These are phyloP conservation scores for Oryctolagus cuniculus DNA, from an alignment of 2,113 vertebrate genomes.

Conservation along the genomic window DNA sequence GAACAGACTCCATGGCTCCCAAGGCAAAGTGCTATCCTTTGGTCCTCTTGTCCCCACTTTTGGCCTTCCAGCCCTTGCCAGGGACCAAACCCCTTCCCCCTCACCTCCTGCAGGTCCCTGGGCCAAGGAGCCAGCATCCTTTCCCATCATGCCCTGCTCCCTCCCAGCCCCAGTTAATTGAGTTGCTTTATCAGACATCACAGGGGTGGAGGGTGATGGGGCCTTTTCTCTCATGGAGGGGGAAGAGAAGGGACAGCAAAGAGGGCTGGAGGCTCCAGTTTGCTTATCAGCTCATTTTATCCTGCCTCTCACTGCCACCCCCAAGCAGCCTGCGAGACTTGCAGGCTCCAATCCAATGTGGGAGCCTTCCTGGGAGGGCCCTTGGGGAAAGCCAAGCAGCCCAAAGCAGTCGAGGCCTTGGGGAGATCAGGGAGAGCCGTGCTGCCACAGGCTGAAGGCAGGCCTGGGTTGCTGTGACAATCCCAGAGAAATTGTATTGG, in stretches of 20 bases:
- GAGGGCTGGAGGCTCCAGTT: neutral
- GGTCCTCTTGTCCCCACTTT: neutral
- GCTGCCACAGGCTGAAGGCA: neutral
- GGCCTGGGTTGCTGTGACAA: neutral
- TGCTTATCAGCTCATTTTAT: conserved; percentile 21
- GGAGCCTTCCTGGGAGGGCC: neutral
- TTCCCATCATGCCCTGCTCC: neutral
- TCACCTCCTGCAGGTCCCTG: neutral
- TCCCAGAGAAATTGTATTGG: neutral
- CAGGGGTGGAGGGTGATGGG: neutral
- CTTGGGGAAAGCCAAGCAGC: neutral
- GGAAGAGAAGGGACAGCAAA: neutral
- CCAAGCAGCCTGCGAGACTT: neutral
- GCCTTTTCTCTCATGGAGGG: neutral
- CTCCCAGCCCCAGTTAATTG: conserved; percentile 21
- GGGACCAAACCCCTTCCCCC: neutral
- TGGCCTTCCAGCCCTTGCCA: neutral
- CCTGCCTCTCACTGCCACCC: neutral
- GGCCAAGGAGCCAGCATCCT: conserved; percentile 50
- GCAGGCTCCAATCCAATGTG: neutral
- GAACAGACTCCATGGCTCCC: neutral
- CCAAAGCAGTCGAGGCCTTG: neutral
- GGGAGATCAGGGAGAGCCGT: neutral
- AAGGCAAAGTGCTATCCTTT: neutral
- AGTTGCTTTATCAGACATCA: conserved; percentile 61